Percentiles rank a stretch among this genome's conserved stretches.
Evolutionary conservation across 2,113 vertebrate genomes (phyloP).

Genomic region (Paradisaea rubra): DNA sequence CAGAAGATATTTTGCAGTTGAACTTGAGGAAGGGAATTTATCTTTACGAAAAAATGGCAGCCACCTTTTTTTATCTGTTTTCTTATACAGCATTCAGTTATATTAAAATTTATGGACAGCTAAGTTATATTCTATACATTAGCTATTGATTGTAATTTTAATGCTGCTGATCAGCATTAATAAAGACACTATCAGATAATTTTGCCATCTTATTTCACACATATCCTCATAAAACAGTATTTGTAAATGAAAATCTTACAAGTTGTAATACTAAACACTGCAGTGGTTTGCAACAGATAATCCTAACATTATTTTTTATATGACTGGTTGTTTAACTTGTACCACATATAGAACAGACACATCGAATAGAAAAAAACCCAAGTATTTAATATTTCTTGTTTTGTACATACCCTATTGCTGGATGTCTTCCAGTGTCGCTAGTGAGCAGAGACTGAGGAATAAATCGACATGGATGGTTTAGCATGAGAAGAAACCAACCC

Average conservation of each 20-base stretch:
- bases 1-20: background rate
- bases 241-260: background rate
- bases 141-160: background rate
- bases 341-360: background rate
- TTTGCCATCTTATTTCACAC: background rate
- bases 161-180: background rate
- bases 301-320: background rate
- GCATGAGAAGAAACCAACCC: no score
- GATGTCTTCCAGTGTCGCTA: background rate
- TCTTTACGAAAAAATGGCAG: background rate
- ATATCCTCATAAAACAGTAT: background rate
- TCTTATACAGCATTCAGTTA: background rate
- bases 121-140: background rate
- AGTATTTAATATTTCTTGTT: background rate
- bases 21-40: background rate
- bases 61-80: background rate
- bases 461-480: no score
- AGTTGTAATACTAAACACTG: background rate
- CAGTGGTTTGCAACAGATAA: background rate
- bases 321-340: background rate
- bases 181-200: background rate
- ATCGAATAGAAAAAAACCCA: background rate
- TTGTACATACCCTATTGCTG: background rate
- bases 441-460: no score
- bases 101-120: background rate